Percentiles rank a stretch among this genome's conserved stretches.
phyloP scores from a whole-genome alignment of 2,113 vertebrate genomes.

The Etia nguti region DNA sequence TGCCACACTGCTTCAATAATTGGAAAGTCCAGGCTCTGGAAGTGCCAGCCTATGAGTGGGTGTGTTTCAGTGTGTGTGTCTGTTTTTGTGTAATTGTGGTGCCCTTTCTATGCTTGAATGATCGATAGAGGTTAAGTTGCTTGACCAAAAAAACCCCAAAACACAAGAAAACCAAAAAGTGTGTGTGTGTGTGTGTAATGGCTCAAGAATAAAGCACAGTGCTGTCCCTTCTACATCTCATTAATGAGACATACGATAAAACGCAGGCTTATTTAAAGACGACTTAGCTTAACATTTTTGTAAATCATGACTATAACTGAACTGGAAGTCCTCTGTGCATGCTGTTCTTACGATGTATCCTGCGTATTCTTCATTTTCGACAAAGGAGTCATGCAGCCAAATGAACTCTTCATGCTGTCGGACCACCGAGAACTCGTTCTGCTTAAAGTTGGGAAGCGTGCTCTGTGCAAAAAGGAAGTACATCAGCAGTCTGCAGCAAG shows the following conservation, averaged over 20 bases:
- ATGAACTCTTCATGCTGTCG: conserved; percentile 98
- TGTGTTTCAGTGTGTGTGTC: background rate
- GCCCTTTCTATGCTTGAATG: background rate
- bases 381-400: conserved; percentile 98
- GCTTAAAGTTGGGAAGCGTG: conserved; percentile 97
- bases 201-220: too few species aligned
- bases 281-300: background rate
- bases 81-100: background rate
- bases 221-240: background rate
- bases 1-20: background rate
- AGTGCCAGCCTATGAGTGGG: fast-evolving
- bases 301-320: background rate
- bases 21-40: background rate
- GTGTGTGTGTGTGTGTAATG: background rate
- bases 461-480: conserved; percentile 72
- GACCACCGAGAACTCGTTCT: conserved; percentile 97
- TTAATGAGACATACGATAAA: background rate
- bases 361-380: conserved; percentile 97
- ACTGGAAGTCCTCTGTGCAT: background rate
- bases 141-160: background rate
- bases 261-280: background rate
- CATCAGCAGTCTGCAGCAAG: background rate
- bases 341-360: conserved; percentile 90
- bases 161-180: fast-evolving
- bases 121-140: background rate